Base-by-base conservation (phyloP, 2,888 invertebrate species). In the Euplexia lucipara region DNA sequence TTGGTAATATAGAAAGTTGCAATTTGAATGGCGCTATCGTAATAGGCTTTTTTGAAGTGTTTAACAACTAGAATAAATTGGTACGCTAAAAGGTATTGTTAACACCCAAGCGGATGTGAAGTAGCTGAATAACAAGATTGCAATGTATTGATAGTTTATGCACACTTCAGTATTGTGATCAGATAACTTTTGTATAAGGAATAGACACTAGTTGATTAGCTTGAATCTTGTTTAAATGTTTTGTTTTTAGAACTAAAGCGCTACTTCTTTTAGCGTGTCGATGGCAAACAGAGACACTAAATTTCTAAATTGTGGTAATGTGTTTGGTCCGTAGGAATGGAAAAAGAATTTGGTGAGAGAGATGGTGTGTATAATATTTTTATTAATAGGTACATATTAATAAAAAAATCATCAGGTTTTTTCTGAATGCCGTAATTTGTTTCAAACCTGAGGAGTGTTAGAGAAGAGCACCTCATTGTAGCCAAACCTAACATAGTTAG, bases 11-110 rank as follows among this genome's bases (percentile, higher is more conserved):
- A 69, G 78, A 71, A 65, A 65, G 61, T 51, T 41, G 42, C 41
- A 48, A 53, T 71, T 77, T 77, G 48, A 60, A 60, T 60, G 56
- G 44, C 52, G 42, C 35, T 22, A 59, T 41, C 44, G 42, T 45
- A 71, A 56, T 49, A 45, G 44, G 49, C 42, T 47, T 45, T 53
- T 75, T 75, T 70, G 20, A 16, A 9, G 9, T 70, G 47, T 53
- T 64, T 47, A 59, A 42, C 45, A 30, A 48, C n/a, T 48, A 14
- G 20, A 71, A 60, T 64, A 64, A 60, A 74, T 73, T 73, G 73
- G 53, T 62, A 57, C 18, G 42, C 44, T 49, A 61, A 69, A 52
- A 56, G 12, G 60, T 35, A 69, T 75, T 69, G 70, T 71, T 68
- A 56, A 75, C 76, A 69, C 30, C 9, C 42, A 51, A 41, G 54